Evolutionary conservation across 1,140 invertebrate species (phyloP).

Genomic region (Pseudachorutes palmiensis): DNA sequence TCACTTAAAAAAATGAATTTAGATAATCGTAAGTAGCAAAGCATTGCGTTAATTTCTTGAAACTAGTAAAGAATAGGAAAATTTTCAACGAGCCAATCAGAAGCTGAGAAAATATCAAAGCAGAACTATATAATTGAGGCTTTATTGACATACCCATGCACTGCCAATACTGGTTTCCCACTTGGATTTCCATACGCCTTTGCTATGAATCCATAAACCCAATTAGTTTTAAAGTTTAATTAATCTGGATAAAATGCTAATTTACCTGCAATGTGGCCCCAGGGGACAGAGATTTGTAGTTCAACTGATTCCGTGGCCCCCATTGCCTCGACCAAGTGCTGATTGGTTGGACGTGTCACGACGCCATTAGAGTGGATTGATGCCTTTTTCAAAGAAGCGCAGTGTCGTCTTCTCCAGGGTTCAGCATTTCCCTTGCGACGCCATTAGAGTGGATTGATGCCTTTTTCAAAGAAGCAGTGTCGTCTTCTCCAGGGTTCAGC

Average conservation of each 20-base stretch:
- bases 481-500: not conserved
- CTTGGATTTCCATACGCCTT: conserved; percentile 34
- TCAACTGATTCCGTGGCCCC: not conserved
- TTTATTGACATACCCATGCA: conserved; percentile 34
- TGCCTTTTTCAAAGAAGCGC: not conserved
- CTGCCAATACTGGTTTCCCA: conserved; percentile 32
- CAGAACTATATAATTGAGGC: too few relatives aligned
- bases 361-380: not conserved
- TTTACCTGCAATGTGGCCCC: conserved; percentile 30
- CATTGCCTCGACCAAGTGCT: not conserved
- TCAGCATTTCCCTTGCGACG: not conserved
- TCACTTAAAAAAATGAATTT: conserved; percentile 1
- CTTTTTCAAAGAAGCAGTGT: not conserved
- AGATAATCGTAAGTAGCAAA: not conserved
- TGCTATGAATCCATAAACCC: conserved; percentile 31
- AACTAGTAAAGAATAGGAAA: too few relatives aligned
- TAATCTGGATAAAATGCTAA: too few relatives aligned
- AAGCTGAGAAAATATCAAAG: too few relatives aligned
- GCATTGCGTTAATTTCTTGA: too few relatives aligned
- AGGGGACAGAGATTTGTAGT: conserved; percentile 25
- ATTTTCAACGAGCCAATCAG: too few relatives aligned
- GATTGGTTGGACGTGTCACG: not conserved
- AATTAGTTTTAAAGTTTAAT: too few relatives aligned
- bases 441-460: not conserved
- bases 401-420: not conserved